Conservation (phyloP, 2,113 vertebrate species). For the Saimiri boliviensis region DNA sequence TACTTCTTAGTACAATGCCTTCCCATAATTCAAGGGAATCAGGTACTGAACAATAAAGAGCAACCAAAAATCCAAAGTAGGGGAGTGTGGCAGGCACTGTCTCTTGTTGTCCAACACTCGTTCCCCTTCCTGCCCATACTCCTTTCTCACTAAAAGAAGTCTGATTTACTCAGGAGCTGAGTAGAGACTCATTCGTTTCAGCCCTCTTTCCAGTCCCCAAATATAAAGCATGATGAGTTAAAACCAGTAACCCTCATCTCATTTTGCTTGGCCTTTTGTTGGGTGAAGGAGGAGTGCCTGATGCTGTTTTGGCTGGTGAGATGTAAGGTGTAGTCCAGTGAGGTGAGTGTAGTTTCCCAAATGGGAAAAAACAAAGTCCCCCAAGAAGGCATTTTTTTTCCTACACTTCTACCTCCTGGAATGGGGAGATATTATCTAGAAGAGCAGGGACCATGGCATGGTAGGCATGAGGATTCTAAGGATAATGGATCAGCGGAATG, state of each 20-base stretch:
- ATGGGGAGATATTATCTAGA: background rate
- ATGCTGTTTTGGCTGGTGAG: background rate
- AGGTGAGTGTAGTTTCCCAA: background rate
- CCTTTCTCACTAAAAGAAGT: background rate
- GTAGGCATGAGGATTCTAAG: background rate
- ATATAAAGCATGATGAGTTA: background rate
- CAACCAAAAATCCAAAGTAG: background rate
- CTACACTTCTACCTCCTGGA: background rate
- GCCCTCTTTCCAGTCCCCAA: background rate
- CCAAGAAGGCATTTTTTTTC: background rate
- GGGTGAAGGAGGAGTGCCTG: background rate
- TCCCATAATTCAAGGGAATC: background rate
- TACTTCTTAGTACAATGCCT: background rate
- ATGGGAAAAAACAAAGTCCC: background rate
- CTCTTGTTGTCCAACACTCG: background rate
- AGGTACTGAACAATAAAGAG: background rate
- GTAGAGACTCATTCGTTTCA: background rate
- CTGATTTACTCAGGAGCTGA: background rate
- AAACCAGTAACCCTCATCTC: background rate
- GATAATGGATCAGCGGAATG: background rate
- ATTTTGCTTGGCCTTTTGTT: background rate
- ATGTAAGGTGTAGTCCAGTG: background rate
- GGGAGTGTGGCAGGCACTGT: background rate
- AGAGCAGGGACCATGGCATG: rapidly evolving
- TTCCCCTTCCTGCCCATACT: too few relatives aligned